Base-by-base conservation (phyloP, 2,888 invertebrate genomes). In the Iphiclides podalirius region DNA sequence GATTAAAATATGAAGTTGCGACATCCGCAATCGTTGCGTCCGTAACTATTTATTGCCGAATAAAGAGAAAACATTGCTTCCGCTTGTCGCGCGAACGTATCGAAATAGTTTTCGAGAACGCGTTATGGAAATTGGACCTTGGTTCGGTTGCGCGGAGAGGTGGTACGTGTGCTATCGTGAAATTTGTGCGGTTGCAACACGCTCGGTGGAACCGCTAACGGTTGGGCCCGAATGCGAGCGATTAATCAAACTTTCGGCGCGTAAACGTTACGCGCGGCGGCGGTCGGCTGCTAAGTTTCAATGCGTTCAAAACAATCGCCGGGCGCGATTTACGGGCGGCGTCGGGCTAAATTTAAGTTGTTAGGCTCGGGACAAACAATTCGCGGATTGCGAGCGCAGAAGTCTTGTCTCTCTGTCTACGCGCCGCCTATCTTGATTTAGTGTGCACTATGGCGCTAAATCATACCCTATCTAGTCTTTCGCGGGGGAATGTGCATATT, bases 271-370 rank as follows among this genome's bases (percentile, higher is more conserved):
- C 70, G 70, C 70, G n/a, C 4, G 31, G 74, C 70, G 73, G 70
- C 71, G 67, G 64, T 69, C 67, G 58, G 63, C 70, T 73, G 74
- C 61, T 77, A 75, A 75, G 72, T 81, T 82, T 81, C 75, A 73
- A 69, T 69, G 73, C 70, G 79, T 77, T 76, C 76, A 78, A 83
- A 84, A 87, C 85, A 86, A 86, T 85, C 77, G 79, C 64, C 58
- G 70, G 74, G 72, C 80, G 81, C 83, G 77, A 83, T 80, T 76
- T 78, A 77, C 83, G 79, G 86, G 85, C 70, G 85, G 84, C 83
- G 72, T 79, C 80, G 68, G 69, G 73, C 87, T 87, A 87, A 84
- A 87, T 86, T 80, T 87, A 86, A 80, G 85, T 81, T 77, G 83
- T 82, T 83, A 81, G 78, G 78, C 78, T 73, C 79, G 78, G 71